Evolutionary conservation across 2,113 vertebrate species (phyloP).

Genomic region (Trichechus manatus): DNA sequence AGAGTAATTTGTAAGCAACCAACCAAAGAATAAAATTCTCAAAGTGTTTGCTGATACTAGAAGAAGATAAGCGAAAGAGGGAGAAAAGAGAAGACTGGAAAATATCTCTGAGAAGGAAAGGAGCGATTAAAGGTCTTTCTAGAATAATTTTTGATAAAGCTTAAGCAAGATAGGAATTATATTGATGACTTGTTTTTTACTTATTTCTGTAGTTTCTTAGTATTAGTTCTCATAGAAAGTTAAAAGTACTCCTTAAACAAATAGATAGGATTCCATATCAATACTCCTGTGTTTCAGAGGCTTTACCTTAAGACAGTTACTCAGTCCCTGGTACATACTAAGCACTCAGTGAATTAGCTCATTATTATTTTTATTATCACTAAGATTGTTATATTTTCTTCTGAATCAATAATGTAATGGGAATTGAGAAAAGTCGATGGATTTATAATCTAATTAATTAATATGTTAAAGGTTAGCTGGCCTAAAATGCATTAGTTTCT

Average conservation of each 20-base stretch:
- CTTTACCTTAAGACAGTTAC: neutral
- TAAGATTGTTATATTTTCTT: neutral
- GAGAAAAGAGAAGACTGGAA: slow-evolving; percentile 71
- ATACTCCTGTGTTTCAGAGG: neutral
- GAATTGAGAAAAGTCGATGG: neutral
- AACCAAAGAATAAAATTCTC: slow-evolving; percentile 87
- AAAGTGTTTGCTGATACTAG: slow-evolving; percentile 87
- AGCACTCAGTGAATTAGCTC: neutral
- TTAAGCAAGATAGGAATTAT: neutral
- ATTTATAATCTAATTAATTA: slow-evolving; percentile 19
- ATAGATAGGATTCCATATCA: neutral
- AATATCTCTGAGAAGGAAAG: slow-evolving; percentile 62
- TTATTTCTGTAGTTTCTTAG: neutral
- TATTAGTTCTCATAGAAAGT: neutral
- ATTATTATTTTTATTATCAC: slow-evolving; percentile 23
- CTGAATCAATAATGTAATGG: slow-evolving; percentile 7
- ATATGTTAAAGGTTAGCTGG: neutral
- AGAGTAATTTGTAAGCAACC: slow-evolving; percentile 88
- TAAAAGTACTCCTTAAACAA: neutral
- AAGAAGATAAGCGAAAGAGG: slow-evolving; percentile 79
- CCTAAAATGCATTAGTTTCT: neutral
- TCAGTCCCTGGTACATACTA: neutral
- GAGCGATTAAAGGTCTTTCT: neutral
- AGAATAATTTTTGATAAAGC: neutral
- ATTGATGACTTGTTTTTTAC: neutral